These are phyloP conservation scores for Drosophila sp. DNA, from an alignment of 1,140 invertebrate genomes.

Conservation along the genomic window DNA sequence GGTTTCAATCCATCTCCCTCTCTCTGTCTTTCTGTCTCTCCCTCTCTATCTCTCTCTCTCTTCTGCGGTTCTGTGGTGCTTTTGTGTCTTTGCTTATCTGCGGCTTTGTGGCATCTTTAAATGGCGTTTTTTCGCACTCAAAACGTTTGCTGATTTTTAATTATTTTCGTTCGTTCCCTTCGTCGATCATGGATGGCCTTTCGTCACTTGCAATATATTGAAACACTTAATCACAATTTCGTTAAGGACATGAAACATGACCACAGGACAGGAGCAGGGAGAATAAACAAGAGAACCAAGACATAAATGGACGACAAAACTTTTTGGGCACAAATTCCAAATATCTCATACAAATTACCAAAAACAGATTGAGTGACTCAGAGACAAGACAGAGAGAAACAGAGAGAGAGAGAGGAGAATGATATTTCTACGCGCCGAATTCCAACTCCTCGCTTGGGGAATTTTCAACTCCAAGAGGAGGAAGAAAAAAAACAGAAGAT, in stretches of 20 bases:
- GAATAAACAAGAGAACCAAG: slow-evolving; percentile 14
- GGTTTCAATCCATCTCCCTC: slow-evolving; percentile 46
- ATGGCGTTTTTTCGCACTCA: slow-evolving; percentile 81
- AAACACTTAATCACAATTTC: slow-evolving; percentile 81
- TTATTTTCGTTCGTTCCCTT: slow-evolving; percentile 60
- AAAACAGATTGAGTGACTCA: slow-evolving; percentile 45
- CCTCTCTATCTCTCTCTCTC: neutral
- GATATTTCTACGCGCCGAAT: slow-evolving; percentile 71
- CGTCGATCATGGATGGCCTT: slow-evolving; percentile 59
- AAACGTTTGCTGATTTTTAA: slow-evolving; percentile 78
- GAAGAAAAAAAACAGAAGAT: slow-evolving; percentile 14
- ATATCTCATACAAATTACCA: slow-evolving; percentile 81
- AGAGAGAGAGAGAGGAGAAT: slow-evolving; percentile 53
- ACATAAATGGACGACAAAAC: slow-evolving; percentile 67
- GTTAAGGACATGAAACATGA: slow-evolving; percentile 67
- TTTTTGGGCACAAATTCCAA: slow-evolving; percentile 58
- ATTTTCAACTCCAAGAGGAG: slow-evolving; percentile 39
- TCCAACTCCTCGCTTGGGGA: slow-evolving; percentile 65
- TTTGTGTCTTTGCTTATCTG: slow-evolving; percentile 67
- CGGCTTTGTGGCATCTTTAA: slow-evolving; percentile 81
- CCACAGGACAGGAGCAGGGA: slow-evolving; percentile 3
- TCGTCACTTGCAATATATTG: slow-evolving; percentile 80
- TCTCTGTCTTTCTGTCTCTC: slow-evolving; percentile 24
- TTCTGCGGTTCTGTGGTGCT: neutral
- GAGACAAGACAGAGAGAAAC: slow-evolving; percentile 9